phyloP scores from a whole-genome alignment of 1,140 invertebrate genomes.

The Ladona fulva region DNA sequence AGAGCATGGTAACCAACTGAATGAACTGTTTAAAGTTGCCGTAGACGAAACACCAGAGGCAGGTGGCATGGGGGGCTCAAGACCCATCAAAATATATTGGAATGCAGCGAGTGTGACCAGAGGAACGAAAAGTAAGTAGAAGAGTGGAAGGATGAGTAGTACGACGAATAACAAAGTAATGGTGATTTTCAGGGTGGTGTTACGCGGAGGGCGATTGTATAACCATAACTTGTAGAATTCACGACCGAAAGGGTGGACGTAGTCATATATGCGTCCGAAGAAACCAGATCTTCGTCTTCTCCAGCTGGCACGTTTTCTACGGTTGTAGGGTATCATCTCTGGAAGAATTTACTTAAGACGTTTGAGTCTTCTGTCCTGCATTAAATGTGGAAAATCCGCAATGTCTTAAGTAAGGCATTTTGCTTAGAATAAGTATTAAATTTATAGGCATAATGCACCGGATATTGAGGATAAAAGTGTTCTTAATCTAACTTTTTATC shows the following conservation, averaged over 20 bases:
- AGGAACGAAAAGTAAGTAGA: neutral
- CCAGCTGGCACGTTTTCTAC: neutral
- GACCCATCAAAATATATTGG: neutral
- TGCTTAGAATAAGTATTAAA: too few species aligned
- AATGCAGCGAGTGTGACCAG: neutral
- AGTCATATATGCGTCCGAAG: neutral
- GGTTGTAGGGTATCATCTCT: neutral
- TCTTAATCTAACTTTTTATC: too few species aligned
- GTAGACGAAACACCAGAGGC: too few species aligned
- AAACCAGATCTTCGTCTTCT: neutral
- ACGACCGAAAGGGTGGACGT: neutral
- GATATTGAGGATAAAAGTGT: too few species aligned
- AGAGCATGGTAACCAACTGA: too few species aligned
- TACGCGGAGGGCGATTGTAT: neutral
- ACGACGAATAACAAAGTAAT: neutral
- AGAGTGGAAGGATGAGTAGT: neutral
- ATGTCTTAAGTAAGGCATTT: too few species aligned
- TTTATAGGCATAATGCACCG: too few species aligned
- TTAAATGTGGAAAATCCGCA: too few species aligned
- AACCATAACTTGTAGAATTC: neutral
- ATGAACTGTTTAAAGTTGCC: too few species aligned
- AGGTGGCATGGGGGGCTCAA: neutral
- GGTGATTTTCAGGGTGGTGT: neutral
- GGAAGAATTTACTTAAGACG: neutral
- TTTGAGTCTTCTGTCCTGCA: too few species aligned